Base-by-base conservation (phyloP, 2,888 invertebrate species). In the Cryptosula pallasiana region DNA sequence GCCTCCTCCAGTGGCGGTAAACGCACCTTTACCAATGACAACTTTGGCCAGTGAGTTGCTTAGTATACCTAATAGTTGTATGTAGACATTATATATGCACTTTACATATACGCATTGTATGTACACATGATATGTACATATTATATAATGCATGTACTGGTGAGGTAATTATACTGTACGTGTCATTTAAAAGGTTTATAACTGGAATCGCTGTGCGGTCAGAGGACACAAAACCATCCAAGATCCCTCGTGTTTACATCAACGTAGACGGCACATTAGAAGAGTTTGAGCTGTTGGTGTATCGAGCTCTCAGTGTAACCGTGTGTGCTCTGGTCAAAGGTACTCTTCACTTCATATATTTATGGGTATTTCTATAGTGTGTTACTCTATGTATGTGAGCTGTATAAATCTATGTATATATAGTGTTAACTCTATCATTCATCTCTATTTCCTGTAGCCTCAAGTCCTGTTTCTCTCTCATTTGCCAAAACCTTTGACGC, bases 291-390 rank as follows among this genome's bases (percentile, higher is more conserved):
- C 87, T 95, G 80, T 87, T 95, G 25, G 91, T 94, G 32, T 96
- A 96, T 82, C 89, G 93, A 76, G 91, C 92, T 3, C 85, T 93
- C 69, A 93, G 92, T 86, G 92, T 94, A 2, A 92, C 94, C 34
- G 87, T 95, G 45, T 93, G 93, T 81, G 88, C 95, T 72, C 91
- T 94, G 79, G 87, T 94, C 73, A 90, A 92, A 84, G 90, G 94
- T 93, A 85, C n/a, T n/a, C n/a, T n/a, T n/a, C n/a, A n/a, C n/a
- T n/a, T n/a, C n/a, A n/a, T n/a, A n/a, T n/a, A n/a, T n/a, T n/a
- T n/a, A n/a, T n/a, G n/a, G n/a, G n/a, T n/a, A n/a, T n/a, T n/a
- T n/a, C n/a, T n/a, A n/a, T n/a, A n/a, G n/a, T n/a, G n/a, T n/a
- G n/a, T n/a, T n/a, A n/a, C n/a, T n/a, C n/a, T n/a, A n/a, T n/a